A percentile compares a stretch with the other conserved stretches of the same genome.
Conservation (phyloP, 2,113 vertebrate genomes). For the Brachyistius frenatus region DNA sequence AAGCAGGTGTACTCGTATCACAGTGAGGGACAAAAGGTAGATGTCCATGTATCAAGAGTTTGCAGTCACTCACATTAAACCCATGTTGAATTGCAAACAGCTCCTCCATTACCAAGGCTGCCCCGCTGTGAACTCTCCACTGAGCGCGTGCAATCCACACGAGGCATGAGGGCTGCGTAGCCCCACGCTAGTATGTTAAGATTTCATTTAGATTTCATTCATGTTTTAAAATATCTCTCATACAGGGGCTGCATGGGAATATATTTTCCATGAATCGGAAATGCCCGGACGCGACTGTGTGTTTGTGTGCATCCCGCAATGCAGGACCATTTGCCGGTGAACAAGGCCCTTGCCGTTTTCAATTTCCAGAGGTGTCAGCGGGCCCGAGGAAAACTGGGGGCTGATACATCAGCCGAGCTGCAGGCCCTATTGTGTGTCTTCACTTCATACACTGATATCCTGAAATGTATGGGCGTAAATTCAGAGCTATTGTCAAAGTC, state of each 20-base stretch:
- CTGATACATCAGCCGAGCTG: slow-evolving; percentile 72
- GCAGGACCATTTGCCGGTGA: slow-evolving; percentile 67
- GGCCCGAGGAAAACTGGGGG: slow-evolving; percentile 59
- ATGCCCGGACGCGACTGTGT: slow-evolving; percentile 41
- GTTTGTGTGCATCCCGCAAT: slow-evolving; percentile 46
- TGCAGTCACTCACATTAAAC: slow-evolving; percentile 51
- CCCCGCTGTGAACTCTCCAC: slow-evolving; percentile 55
- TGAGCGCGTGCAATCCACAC: slow-evolving; percentile 45
- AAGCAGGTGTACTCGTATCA: slow-evolving; percentile 14
- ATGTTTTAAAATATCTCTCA: slow-evolving; percentile 78
- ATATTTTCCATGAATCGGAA: slow-evolving; percentile 78
- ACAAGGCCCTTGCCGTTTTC: slow-evolving; percentile 77
- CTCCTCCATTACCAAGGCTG: slow-evolving; percentile 61
- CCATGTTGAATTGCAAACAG: slow-evolving; percentile 56
- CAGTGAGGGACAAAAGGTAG: slow-evolving; percentile 26
- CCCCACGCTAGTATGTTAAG: slow-evolving; percentile 64
- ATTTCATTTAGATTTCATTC: slow-evolving; percentile 86
- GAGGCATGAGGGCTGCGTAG: slow-evolving; percentile 44
- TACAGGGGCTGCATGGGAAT: slow-evolving; percentile 57
- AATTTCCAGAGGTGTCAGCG: slow-evolving; percentile 82
- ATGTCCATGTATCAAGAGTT: slow-evolving; percentile 29
- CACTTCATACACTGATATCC: slow-evolving; percentile 69
- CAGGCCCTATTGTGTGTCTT: slow-evolving; percentile 69
- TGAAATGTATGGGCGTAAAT: slow-evolving; percentile 59
- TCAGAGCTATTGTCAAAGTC: slow-evolving; percentile 64